Evolutionary conservation across 2,888 invertebrate genomes (phyloP).

Genomic region (Alcis repandata): DNA sequence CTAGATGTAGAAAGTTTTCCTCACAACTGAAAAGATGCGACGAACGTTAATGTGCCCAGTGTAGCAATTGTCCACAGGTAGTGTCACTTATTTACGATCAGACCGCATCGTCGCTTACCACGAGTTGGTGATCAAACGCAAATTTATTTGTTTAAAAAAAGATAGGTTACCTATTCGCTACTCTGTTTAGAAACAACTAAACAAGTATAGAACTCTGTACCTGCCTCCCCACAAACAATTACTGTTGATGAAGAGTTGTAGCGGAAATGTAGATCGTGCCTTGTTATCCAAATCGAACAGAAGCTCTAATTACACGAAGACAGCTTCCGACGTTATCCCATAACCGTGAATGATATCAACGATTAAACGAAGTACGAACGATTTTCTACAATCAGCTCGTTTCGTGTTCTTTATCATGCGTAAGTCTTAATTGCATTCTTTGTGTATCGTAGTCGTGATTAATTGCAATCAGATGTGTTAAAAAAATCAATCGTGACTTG

Average conservation of each 20-base stretch:
- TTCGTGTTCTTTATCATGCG: background rate
- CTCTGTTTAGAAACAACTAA: background rate
- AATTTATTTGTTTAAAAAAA: too few relatives aligned
- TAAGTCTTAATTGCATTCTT: slow-evolving; percentile 26
- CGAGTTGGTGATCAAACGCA: too few relatives aligned
- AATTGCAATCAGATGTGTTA: slow-evolving; percentile 32
- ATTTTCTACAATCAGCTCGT: background rate
- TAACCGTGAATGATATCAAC: slow-evolving; percentile 14
- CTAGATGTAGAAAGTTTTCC: too few relatives aligned
- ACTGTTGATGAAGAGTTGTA: background rate
- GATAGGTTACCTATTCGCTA: background rate
- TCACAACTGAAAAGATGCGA: too few relatives aligned
- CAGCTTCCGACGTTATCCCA: slow-evolving; percentile 16
- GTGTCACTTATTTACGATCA: too few relatives aligned
- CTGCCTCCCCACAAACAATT: background rate
- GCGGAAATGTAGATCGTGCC: slow-evolving; percentile 22
- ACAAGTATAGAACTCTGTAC: background rate
- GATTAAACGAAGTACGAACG: background rate
- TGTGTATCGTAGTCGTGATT: slow-evolving; percentile 39
- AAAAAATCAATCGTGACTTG: slow-evolving; percentile 30
- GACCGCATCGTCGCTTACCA: too few relatives aligned
- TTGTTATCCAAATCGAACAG: slow-evolving; percentile 18
- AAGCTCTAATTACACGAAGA: slow-evolving; percentile 12
- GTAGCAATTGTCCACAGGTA: too few relatives aligned
- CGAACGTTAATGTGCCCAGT: too few relatives aligned